Evolutionary conservation across 64 coral and sea anemone species (phyloP), one percentile per base, ranked within the genome.

Genomic region (Montipora foliosa): DNA sequence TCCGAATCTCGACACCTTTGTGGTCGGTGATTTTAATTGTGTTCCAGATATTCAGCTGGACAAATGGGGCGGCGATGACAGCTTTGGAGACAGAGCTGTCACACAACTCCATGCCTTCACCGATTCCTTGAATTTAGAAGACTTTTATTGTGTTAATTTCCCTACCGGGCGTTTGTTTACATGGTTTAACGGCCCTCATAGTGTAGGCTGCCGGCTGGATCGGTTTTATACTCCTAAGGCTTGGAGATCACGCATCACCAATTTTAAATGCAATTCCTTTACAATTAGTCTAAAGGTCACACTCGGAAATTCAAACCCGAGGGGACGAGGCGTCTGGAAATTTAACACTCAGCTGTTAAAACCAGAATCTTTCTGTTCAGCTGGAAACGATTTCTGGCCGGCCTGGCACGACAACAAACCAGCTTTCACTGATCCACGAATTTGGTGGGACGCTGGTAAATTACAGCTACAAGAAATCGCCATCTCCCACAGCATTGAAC

Each of bases 371-470:
- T 57, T 57, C 53, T 57, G 53, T 16, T 13, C 81, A 4, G 8
- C 11, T 13, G 59, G 68, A 7, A 47, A 67, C 2, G 1, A 44
- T 16, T 68, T 83, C 29, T 83, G 81, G 81, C 16, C 81, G 0
- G 3, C 12, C 0, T 78, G 76, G 46, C 44, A 49, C 12, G 4
- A 5, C 1, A 0, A 44, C 5, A 25, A 44, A 45, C 80, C 80
- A 0, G 20, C 24, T 44, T 66, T 82, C 80, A 82, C 80, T 22
- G 80, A 82, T 9, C 80, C 57, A 2, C 0, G 58, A 0, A 21
- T 82, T 15, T 82, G 80, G 80, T 82, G 80, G 80, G 80, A 82
- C 29, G 80, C 80, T 2, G 80, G 80, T 0, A 82, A 82, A 64
- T 6, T 82, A 11, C 80, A 64, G 13, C 12, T 82, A 12, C 66